Evolutionary conservation across 2,797 vertebrate genomes (phyloP).

Genomic region (Tiaroga cobitis): DNA sequence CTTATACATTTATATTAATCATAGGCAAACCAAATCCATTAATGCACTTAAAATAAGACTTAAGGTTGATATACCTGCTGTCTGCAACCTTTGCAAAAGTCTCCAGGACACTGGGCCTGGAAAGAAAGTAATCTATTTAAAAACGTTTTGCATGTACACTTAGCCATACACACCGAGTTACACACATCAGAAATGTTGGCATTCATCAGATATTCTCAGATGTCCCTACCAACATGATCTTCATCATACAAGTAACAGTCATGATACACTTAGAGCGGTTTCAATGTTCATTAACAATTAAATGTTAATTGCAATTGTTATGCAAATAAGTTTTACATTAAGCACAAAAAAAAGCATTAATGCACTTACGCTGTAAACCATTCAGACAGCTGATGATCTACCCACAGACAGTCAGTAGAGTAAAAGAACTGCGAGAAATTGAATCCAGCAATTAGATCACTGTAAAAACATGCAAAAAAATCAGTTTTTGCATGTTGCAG

Average conservation of each 20-base stretch:
- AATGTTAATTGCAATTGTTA: too few species aligned
- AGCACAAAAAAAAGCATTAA: too few species aligned
- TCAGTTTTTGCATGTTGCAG: not conserved
- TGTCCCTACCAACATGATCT: constrained; percentile 82
- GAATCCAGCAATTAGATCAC: not conserved
- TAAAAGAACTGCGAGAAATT: not conserved
- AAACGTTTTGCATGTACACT: too few species aligned
- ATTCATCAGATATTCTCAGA: constrained; percentile 78
- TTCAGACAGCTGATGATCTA: not conserved
- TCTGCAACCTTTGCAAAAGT: not conserved
- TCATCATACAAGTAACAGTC: constrained; percentile 70
- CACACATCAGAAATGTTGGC: constrained; percentile 76
- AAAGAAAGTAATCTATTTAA: not conserved
- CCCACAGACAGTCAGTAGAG: too few species aligned
- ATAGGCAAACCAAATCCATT: not conserved
- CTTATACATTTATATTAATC: constrained; percentile 67
- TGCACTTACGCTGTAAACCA: not conserved
- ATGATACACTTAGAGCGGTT: too few species aligned
- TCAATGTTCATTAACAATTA: too few species aligned
- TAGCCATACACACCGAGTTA: not conserved
- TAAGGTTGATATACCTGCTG: not conserved
- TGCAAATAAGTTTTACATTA: too few species aligned
- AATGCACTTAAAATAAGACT: fast-evolving
- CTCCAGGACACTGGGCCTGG: not conserved
- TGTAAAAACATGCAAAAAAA: not conserved